A percentile compares a stretch with the other conserved stretches of the same genome.
phyloP scores from a whole-genome alignment of 2,888 invertebrate species.

The Chouioia cunea region DNA sequence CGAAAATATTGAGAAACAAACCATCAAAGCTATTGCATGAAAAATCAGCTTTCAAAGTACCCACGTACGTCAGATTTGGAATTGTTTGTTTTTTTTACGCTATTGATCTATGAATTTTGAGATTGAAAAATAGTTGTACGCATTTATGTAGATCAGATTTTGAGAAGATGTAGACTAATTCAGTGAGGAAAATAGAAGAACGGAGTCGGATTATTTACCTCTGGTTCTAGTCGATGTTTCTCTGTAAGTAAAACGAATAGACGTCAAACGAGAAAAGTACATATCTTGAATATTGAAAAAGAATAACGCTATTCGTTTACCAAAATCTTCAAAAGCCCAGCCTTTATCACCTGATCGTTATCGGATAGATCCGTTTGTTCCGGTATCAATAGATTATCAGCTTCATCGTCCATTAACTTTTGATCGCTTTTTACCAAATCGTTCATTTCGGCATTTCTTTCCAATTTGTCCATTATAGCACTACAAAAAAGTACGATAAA shows the following conservation, averaged over 20 bases:
- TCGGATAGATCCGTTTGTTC: slow-evolving; percentile 13
- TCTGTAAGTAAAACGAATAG: slow-evolving; percentile 26
- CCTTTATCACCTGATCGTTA: slow-evolving; percentile 32
- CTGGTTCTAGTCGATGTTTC: slow-evolving; percentile 30
- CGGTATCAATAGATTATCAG: slow-evolving; percentile 22
- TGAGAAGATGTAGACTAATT: slow-evolving; percentile 2
- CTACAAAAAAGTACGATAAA: slow-evolving; percentile 7
- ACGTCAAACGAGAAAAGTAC: not conserved
- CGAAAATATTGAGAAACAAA: slow-evolving; percentile 4
- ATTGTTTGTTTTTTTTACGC: slow-evolving; percentile 24
- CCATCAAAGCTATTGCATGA: not conserved
- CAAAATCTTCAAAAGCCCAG: slow-evolving; percentile 35
- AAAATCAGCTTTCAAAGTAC: not conserved
- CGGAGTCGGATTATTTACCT: slow-evolving; percentile 17
- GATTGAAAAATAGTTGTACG: not conserved
- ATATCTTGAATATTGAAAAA: not conserved
- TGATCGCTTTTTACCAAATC: slow-evolving; percentile 1
- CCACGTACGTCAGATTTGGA: slow-evolving; percentile 9
- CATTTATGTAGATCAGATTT: not conserved
- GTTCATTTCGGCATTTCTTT: not conserved
- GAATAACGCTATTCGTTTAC: slow-evolving; percentile 1
- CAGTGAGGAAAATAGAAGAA: not conserved
- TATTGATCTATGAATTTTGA: not conserved
- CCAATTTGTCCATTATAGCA: slow-evolving; percentile 9
- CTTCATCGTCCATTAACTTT: slow-evolving; percentile 20